A percentile compares a stretch with the other conserved stretches of the same genome.
Conservation (phyloP, 2,797 vertebrate species). For the Pipistrellus pipistrellus region DNA sequence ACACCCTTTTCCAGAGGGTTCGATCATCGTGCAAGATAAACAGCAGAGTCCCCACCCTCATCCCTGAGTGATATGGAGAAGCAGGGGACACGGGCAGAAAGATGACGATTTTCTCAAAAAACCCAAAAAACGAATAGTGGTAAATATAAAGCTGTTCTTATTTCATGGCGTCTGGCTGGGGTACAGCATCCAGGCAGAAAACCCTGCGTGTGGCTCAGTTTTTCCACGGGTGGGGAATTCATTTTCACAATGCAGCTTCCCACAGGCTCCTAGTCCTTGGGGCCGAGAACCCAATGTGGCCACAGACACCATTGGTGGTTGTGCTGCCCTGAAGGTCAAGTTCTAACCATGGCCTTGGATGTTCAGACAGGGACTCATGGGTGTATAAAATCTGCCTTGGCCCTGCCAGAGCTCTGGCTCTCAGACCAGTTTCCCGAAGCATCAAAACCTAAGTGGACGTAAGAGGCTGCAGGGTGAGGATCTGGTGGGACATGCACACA, state of each 20-base stretch:
- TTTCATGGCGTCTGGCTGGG: background rate
- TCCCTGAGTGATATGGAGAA: background rate
- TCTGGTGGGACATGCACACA: background rate
- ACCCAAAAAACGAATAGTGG: background rate
- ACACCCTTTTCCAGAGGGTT: slow-evolving; percentile 35
- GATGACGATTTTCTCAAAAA: slow-evolving; percentile 24
- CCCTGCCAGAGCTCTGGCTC: background rate
- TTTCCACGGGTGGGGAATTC: background rate
- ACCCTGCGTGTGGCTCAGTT: background rate
- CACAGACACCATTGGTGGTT: background rate
- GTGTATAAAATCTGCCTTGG: background rate
- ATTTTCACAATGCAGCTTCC: background rate
- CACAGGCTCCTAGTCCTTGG: background rate
- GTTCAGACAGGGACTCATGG: background rate
- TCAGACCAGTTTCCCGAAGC: background rate
- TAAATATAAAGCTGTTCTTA: background rate
- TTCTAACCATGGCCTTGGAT: background rate
- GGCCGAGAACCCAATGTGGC: background rate
- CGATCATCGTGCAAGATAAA: slow-evolving; percentile 25
- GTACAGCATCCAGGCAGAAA: background rate
- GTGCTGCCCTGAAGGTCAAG: background rate
- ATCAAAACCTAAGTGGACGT: background rate
- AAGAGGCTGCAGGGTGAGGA: background rate
- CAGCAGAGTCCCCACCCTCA: background rate
- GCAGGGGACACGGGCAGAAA: background rate